Conservation (phyloP, 2,888 invertebrate species). For the Drepanosiphum platanoidis region DNA sequence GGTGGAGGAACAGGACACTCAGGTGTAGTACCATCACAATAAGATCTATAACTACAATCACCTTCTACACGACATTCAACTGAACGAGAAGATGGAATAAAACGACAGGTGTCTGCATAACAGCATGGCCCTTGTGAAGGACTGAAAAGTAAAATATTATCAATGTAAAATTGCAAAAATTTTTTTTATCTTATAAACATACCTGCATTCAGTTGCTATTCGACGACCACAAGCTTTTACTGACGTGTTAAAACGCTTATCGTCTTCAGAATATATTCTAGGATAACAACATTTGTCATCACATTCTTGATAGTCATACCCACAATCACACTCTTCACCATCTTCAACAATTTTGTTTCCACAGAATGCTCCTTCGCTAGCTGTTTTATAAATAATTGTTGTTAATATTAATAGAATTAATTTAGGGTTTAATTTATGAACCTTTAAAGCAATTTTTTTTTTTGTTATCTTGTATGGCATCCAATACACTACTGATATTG, state of each 20-base stretch:
- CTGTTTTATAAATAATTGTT: conserved; percentile 67
- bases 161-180: conserved; percentile 14
- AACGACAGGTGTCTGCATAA: conserved; percentile 79
- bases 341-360: conserved; percentile 99
- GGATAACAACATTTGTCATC: conserved; percentile 94
- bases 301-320: conserved; percentile 92
- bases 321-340: conserved; percentile 98
- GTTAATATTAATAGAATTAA: conserved; percentile 27
- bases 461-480: conserved; percentile 88
- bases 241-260: conserved; percentile 75
- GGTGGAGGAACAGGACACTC: conserved; percentile 87
- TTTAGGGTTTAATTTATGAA: conserved; percentile 64
- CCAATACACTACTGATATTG: conserved; percentile 93
- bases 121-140: conserved; percentile 99
- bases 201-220: conserved; percentile 84
- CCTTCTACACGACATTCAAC: conserved; percentile 84
- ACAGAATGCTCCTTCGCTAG: conserved; percentile 95
- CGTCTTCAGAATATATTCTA: conserved; percentile 77
- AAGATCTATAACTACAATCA: conserved; percentile 89
- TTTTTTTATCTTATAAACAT: conserved; percentile 63
- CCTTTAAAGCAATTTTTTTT: conserved; percentile 93
- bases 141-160: conserved; percentile 70
- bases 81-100: conserved; percentile 74
- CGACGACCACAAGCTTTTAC: conserved; percentile 80
- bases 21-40: conserved; percentile 85